phyloP scores from a whole-genome alignment of 2,888 invertebrate genomes.

The Xylocampa areola region DNA sequence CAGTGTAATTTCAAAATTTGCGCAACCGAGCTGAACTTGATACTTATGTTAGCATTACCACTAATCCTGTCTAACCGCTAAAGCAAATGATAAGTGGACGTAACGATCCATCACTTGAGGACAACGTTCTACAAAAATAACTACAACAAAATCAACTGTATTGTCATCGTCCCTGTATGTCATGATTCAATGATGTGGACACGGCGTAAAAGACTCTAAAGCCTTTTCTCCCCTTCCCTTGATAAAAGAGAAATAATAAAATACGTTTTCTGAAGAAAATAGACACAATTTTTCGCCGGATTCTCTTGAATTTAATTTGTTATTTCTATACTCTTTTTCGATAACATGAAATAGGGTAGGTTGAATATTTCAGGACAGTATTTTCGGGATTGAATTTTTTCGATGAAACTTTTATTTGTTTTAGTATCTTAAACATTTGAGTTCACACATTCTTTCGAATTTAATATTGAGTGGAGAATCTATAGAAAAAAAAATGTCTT shows the following conservation, averaged over 20 bases:
- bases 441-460: neutral
- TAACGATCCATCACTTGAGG: constrained; percentile 50
- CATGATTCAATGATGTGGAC: constrained; percentile 71
- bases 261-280: neutral
- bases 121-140: constrained; percentile 49
- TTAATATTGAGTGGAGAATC: neutral
- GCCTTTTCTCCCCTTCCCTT: constrained; percentile 6
- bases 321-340: neutral
- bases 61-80: constrained; percentile 53
- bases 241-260: neutral
- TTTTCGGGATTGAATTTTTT: neutral
- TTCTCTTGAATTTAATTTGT: constrained; percentile 2
- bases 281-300: neutral
- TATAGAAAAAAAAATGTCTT: neutral
- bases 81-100: constrained; percentile 61
- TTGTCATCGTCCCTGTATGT: constrained; percentile 88
- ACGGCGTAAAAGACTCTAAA: constrained; percentile 61
- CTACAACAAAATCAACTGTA: constrained; percentile 72
- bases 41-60: constrained; percentile 48
- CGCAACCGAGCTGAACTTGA: constrained; percentile 29
- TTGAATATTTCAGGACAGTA: neutral
- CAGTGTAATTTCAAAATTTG: constrained; percentile 28
- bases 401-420: too few species aligned
- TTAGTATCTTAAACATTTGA: neutral
- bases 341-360: constrained; percentile 2